Base-by-base conservation (phyloP, 2,797 vertebrate genomes). In the Champsocephalus esox region DNA sequence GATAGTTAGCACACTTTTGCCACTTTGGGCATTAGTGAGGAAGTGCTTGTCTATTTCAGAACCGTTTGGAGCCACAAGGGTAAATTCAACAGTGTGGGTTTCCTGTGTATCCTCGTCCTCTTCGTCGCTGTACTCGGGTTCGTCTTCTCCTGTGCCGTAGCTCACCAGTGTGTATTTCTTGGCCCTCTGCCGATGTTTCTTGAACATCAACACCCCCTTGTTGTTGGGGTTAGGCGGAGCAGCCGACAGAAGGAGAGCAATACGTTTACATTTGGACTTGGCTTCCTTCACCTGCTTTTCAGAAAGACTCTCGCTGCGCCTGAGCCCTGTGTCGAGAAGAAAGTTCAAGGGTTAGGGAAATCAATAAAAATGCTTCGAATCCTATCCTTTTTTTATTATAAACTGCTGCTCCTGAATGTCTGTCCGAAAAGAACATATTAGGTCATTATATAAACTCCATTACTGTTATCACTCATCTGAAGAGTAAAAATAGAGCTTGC, bases 201-300 rank as follows among this genome's bases (percentile, higher is more conserved):
- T 99, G 94, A 99, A 99, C 98, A 99, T 99, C 95, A 99, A 96
- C 94, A 98, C 95, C 89, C 98, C 98, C 85, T 97, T 98, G 93
- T 99, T 99, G 85, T 96, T 96, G 90, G 98, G 97, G 87, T 98
- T 97, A 85, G 96, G 95, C 49, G 97, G 96, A 70, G 96, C 96
- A 75, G 95, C 92, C 0, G 97, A 97, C 58, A 99, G 95, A 77
- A 99, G 96, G 19, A 98, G 94, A 61, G 98, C 98, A 82, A 99
- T 99, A 69, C 97, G 98, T 90, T 98, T 98, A 96, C 98, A 99
- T 97, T 97, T 98, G 95, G 97, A 99, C 89, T 98, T 99, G 67
- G 96, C 97, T 91, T 99, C 98, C 87, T 99, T 99, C 89, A 98
- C 96, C 89, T 97, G 98, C 92, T 98, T 99, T 88, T 99, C 98